phyloP scores from a whole-genome alignment of 92 coral and sea anemone species.

The Diadumene lineata region DNA sequence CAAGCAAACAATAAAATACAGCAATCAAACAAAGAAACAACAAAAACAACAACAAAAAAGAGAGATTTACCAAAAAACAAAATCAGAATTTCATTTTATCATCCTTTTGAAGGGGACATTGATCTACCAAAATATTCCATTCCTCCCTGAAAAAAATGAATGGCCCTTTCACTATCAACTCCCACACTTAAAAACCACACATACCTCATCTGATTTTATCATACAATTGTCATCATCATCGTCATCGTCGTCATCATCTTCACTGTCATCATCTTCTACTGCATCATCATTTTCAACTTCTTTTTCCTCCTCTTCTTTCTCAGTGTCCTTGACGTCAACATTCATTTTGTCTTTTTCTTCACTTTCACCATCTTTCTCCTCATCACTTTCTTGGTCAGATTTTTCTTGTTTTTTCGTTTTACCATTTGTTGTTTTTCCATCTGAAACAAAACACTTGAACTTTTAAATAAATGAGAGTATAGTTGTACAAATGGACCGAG shows the following conservation, averaged over 20 bases:
- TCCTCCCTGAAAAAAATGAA: no score
- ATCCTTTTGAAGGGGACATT: no score
- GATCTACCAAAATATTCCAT: no score
- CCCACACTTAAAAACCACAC: neutral
- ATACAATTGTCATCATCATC: conserved; percentile 53
- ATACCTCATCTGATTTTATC: conserved; percentile 74
- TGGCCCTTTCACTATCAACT: no score
- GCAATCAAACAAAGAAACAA: no score
- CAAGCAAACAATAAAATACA: no score
- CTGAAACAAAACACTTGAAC: neutral
- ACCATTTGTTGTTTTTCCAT: conserved; percentile 1
- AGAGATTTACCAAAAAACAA: no score
- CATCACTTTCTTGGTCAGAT: conserved; percentile 5
- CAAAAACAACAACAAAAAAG: no score
- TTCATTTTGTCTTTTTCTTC: conserved; percentile 22
- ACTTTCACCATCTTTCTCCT: conserved; percentile 10
- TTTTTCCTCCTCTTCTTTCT: conserved; percentile 18
- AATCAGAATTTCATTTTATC: no score
- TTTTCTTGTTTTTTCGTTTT: neutral
- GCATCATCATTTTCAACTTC: conserved; percentile 56
- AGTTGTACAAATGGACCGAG: neutral
- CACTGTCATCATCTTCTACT: conserved; percentile 62
- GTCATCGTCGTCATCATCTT: conserved; percentile 49
- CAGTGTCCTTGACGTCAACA: neutral
- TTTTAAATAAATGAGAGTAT: neutral